These are phyloP conservation scores for Sternotherus odoratus DNA, from an alignment of 2,797 vertebrate species.

Conservation along the genomic window DNA sequence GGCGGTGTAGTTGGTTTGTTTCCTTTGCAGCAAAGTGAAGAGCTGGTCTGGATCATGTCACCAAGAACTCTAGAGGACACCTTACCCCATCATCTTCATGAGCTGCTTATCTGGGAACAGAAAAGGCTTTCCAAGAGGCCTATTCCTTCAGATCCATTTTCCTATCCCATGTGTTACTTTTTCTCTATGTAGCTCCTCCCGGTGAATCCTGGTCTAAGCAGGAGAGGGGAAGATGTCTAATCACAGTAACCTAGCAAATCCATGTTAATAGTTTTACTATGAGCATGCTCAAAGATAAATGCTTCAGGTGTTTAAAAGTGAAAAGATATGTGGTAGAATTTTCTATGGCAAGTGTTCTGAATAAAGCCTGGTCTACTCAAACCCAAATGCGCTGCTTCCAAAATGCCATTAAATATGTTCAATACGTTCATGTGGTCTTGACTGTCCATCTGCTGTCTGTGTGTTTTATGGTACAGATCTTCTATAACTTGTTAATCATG, in stretches of 20 bases:
- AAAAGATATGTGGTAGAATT: not conserved
- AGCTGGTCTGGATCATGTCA: not conserved
- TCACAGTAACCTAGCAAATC: slow-evolving; percentile 73
- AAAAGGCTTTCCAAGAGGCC: not conserved
- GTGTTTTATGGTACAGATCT: slow-evolving; percentile 61
- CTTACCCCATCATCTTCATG: not conserved
- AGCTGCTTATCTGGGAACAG: not conserved
- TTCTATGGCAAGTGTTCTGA: slow-evolving; percentile 12
- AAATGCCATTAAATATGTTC: slow-evolving; percentile 73
- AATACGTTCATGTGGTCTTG: slow-evolving; percentile 55
- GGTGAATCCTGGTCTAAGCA: not conserved
- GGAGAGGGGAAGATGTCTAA: not conserved
- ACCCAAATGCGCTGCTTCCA: slow-evolving; percentile 79
- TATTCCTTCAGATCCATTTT: not conserved
- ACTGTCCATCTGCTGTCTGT: slow-evolving; percentile 68
- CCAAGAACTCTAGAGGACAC: not conserved
- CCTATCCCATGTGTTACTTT: not conserved
- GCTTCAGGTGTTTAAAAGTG: not conserved
- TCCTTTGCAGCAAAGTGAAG: not conserved
- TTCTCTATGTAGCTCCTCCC: not conserved
- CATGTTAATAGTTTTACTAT: slow-evolving; percentile 84
- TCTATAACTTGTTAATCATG: slow-evolving; percentile 38
- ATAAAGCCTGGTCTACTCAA: slow-evolving; percentile 50
- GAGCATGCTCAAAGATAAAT: not conserved
- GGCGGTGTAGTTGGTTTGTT: not conserved